Conservation (phyloP, 2,797 vertebrate species). For the Danio albolineatus region DNA sequence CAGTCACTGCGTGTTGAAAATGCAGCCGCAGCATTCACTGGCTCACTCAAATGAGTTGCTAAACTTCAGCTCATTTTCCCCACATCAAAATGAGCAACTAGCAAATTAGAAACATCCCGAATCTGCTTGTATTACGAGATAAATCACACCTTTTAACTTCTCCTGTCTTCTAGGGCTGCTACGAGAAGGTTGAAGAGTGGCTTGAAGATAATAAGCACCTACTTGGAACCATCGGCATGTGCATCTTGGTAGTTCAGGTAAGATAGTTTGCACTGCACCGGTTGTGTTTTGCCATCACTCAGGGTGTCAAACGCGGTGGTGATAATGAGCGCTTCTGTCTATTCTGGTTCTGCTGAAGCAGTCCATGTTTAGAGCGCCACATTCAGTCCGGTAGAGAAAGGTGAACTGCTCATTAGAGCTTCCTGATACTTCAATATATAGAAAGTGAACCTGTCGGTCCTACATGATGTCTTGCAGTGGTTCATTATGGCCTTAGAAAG, state of each 20-base stretch:
- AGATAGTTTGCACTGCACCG: constrained; percentile 54
- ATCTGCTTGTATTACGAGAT: neutral
- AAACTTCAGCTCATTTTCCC: neutral
- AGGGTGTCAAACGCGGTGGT: constrained; percentile 22
- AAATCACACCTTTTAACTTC: constrained; percentile 9
- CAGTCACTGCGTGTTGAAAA: neutral
- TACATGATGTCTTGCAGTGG: neutral
- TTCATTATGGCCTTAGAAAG: neutral
- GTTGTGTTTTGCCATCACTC: constrained; percentile 10
- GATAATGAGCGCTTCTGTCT: constrained; percentile 58
- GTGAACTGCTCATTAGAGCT: constrained; percentile 17
- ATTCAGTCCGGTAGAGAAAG: constrained; percentile 23
- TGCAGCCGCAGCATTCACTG: constrained; percentile 10
- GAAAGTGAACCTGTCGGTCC: neutral
- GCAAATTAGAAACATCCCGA: neutral
- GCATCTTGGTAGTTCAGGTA: constrained; percentile 95
- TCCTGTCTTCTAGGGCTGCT: constrained; percentile 87
- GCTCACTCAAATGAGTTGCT: neutral
- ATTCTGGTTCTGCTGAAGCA: constrained; percentile 60
- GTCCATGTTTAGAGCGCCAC: constrained; percentile 49
- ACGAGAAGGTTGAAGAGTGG: constrained; percentile 93
- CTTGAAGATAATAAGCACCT: constrained; percentile 94
- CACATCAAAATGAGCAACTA: neutral
- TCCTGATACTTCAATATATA: neutral
- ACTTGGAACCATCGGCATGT: constrained; percentile 92